Evolutionary conservation across 2,113 vertebrate genomes (phyloP), one percentile per base, ranked within the genome.

Genomic region (Rhineura floridana): DNA sequence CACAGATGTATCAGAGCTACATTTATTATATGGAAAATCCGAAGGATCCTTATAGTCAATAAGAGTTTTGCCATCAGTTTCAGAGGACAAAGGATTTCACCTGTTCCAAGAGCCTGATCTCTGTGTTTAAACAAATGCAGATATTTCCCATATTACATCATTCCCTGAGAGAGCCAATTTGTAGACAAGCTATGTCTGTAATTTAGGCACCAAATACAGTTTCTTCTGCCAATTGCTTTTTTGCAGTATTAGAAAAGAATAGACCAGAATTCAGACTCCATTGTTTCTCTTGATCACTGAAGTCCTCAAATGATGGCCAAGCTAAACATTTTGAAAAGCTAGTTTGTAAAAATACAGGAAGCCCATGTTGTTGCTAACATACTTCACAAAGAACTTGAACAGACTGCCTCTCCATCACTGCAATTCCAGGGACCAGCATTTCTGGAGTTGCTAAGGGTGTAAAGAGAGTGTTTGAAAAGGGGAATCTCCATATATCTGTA

Each of bases 311-410:
- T 30, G 79, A 82, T 42, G 42, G 79, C 78, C 86, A 73, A 87
- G 63, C 67, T 73, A 87, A 81, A 82, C 69, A 73, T 73, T 81
- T 73, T 72, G 86, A 70, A 73, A 73, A 72, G 76, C 13, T 63
- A 42, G 72, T 63, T 1, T 15, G 19, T 46, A 25, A 28, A 72
- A 85, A 55, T 72, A 50, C 73, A 39, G 44, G 5, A 2, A 77
- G 87, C 36, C 75, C 87, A 52, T n/a, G 17, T 63, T 30, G 1
- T 78, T 85, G 36, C 78, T 30, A 44, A 83, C 50, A 63, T 42
- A n/a, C n/a, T 77, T 17, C 7, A 4, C 19, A 76, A 30, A 84
- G n/a, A 46, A 42, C 48, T 77, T 19, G 9, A 59, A 48, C 0
- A 78, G 46, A 17, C 59, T 78, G 69, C 9, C 9, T 73, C 69